Conservation (phyloP, 2,113 vertebrate genomes). For the Mystacornis crossleyi region DNA sequence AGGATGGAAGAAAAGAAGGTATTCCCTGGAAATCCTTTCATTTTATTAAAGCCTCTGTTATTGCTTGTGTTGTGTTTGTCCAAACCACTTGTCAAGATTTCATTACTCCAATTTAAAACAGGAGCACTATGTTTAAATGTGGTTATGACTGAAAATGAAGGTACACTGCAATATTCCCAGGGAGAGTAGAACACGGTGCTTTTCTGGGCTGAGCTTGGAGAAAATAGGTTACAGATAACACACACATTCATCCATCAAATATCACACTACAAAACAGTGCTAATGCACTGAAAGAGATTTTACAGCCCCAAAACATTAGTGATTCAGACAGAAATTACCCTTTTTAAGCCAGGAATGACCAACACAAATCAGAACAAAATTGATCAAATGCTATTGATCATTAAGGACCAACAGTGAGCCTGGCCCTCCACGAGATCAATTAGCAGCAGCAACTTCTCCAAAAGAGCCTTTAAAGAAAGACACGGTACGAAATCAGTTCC, state of each 20-base stretch:
- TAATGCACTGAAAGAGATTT: constrained; percentile 18
- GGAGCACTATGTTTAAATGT: constrained; percentile 39
- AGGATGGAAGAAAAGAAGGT: constrained; percentile 53
- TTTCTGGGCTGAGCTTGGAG: background rate
- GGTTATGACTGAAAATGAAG: constrained; percentile 50
- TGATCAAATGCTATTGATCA: background rate
- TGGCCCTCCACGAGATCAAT: background rate
- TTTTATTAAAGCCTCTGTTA: constrained; percentile 61
- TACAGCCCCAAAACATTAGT: background rate
- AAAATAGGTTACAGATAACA: background rate
- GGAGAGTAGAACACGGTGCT: background rate
- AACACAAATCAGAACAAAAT: background rate
- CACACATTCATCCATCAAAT: background rate
- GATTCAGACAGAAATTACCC: background rate
- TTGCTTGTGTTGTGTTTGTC: constrained; percentile 65
- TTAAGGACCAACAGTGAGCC: background rate
- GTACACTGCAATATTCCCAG: constrained; percentile 20
- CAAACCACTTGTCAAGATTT: constrained; percentile 66
- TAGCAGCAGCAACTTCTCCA: background rate
- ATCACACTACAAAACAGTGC: background rate
- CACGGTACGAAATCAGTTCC: background rate
- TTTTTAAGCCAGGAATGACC: background rate
- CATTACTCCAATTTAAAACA: constrained; percentile 66
- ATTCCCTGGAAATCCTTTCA: constrained; percentile 61
- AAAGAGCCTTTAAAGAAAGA: background rate